phyloP scores from a whole-genome alignment of 2,888 invertebrate species.

The Calameuta filiformis region DNA sequence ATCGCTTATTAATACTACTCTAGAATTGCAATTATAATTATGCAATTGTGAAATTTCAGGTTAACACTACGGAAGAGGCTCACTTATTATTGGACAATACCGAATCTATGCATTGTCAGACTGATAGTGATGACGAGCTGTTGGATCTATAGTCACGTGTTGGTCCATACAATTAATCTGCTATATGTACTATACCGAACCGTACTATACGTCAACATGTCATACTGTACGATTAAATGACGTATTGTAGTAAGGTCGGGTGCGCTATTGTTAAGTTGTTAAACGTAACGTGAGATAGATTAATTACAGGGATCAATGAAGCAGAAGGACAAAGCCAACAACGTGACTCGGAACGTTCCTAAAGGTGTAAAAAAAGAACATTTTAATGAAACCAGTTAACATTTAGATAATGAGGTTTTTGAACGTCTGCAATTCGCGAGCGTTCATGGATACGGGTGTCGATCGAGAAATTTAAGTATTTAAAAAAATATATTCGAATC shows the following conservation, averaged over 20 bases:
- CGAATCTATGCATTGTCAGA: slow-evolving; percentile 48
- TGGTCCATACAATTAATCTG: neutral
- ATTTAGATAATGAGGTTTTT: neutral
- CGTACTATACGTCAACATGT: slow-evolving; percentile 10
- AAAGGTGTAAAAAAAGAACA: neutral
- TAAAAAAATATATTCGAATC: neutral
- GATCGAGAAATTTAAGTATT: neutral
- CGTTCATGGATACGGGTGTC: neutral
- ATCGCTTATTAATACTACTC: neutral
- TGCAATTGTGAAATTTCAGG: slow-evolving; percentile 37
- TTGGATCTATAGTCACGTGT: slow-evolving; percentile 41
- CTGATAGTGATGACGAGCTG: slow-evolving; percentile 55
- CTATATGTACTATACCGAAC: neutral
- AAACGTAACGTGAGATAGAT: neutral
- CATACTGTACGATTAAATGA: slow-evolving; percentile 2
- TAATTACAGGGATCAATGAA: neutral
- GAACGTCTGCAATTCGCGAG: neutral
- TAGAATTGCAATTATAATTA: neutral
- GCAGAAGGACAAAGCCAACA: neutral
- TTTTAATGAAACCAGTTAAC: neutral
- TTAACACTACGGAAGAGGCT: slow-evolving; percentile 55
- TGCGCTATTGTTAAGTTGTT: neutral
- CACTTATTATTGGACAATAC: slow-evolving; percentile 49
- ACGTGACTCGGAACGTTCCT: neutral
- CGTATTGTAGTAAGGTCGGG: neutral